phyloP scores from a whole-genome alignment of 2,797 vertebrate species.

The Epinephelus awoara region DNA sequence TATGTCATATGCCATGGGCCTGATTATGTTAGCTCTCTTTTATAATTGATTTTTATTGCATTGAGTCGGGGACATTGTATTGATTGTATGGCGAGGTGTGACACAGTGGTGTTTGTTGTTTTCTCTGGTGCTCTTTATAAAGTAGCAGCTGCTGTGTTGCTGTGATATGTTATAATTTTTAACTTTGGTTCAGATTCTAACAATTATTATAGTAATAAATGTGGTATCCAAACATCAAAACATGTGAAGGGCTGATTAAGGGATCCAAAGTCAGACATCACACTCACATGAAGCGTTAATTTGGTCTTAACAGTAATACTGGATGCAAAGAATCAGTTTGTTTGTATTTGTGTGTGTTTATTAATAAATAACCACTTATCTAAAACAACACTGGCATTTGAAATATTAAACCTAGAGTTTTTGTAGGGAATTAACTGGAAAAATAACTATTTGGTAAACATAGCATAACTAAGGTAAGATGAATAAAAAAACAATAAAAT shows the following conservation, averaged over 20 bases:
- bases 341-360: background rate
- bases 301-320: background rate
- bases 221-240: background rate
- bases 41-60: constrained; percentile 26
- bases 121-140: background rate
- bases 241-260: constrained; percentile 11
- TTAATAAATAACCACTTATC: background rate
- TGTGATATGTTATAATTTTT: background rate
- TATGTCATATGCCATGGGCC: constrained; percentile 5
- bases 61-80: constrained; percentile 15
- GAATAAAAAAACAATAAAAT: too few relatives aligned
- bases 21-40: constrained; percentile 27
- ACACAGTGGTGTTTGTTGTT: background rate
- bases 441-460: background rate
- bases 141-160: background rate
- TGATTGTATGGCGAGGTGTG: background rate
- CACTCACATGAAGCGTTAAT: constrained; percentile 3
- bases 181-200: constrained; percentile 1
- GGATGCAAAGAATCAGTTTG: background rate
- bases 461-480: too few relatives aligned
- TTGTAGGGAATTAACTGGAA: background rate
- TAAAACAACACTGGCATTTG: background rate
- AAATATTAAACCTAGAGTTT: constrained; percentile 11
- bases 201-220: background rate
- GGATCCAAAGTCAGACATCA: constrained; percentile 1